A percentile compares a stretch with the other conserved stretches of the same genome.
phyloP scores from a whole-genome alignment of 2,113 vertebrate species.

The Channa argus region DNA sequence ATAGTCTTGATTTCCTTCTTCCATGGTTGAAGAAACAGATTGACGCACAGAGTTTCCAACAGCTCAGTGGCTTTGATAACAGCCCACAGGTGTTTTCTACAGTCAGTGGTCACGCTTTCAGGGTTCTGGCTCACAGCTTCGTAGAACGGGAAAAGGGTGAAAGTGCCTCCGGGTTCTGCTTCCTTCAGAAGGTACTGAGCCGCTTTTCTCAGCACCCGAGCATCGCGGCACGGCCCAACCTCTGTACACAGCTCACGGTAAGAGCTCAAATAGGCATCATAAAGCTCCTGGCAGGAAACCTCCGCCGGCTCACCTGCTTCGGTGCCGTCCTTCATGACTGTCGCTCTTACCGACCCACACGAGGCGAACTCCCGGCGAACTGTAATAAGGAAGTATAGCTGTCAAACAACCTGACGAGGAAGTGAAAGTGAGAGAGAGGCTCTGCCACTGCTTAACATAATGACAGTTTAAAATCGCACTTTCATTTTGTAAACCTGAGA shows the following conservation, averaged over 20 bases:
- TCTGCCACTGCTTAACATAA: too few species aligned
- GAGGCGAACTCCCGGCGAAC: neutral
- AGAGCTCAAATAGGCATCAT: conserved; percentile 54
- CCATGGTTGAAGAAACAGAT: conserved; percentile 81
- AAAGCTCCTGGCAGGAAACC: conserved; percentile 45
- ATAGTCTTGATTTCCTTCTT: conserved; percentile 78
- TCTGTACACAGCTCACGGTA: conserved; percentile 30
- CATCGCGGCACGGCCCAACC: conserved; percentile 42
- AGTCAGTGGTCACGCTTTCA: neutral
- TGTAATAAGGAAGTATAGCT: conserved; percentile 41
- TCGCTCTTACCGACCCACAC: neutral
- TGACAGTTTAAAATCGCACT: neutral
- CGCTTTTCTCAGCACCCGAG: conserved; percentile 37
- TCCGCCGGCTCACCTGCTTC: conserved; percentile 19
- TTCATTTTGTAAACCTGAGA: neutral
- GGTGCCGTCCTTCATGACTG: conserved; percentile 63
- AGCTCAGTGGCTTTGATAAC: conserved; percentile 71
- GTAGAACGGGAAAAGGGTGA: conserved; percentile 67
- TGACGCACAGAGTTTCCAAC: conserved; percentile 79
- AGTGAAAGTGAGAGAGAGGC: conserved; percentile 52
- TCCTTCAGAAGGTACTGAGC: conserved; percentile 49
- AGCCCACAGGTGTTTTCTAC: conserved; percentile 38
- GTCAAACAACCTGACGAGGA: conserved; percentile 37
- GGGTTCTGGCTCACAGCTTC: conserved; percentile 13
- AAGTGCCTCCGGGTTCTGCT: conserved; percentile 17